Evolutionary conservation across 2,113 vertebrate species (phyloP).

Genomic region (Hoplias malabaricus): DNA sequence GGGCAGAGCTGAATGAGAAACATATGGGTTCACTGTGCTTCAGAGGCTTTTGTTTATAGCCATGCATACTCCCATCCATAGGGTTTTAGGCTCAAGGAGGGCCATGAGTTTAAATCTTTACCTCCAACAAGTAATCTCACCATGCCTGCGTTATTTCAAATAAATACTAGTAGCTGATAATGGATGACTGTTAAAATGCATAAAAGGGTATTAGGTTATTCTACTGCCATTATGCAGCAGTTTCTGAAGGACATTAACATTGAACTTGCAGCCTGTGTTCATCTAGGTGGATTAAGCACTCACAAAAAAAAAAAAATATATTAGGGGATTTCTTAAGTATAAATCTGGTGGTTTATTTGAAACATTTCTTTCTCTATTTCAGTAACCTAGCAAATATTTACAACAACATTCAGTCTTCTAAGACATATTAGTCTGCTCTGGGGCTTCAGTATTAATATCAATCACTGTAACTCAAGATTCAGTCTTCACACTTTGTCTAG

Average conservation of each 20-base stretch:
- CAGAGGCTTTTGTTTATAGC: neutral
- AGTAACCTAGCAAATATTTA: neutral
- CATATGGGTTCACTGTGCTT: neutral
- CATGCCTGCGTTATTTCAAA: constrained; percentile 10
- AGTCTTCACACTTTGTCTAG: neutral
- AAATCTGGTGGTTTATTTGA: neutral
- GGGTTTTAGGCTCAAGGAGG: neutral
- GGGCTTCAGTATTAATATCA: neutral
- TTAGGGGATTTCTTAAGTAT: neutral
- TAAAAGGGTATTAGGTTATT: neutral
- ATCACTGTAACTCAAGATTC: neutral
- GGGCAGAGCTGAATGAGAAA: constrained; percentile 15
- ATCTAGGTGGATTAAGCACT: too few relatives aligned
- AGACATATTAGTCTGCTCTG: neutral
- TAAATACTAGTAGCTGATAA: neutral
- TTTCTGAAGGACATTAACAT: neutral
- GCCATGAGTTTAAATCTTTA: constrained; percentile 1
- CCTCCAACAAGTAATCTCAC: neutral
- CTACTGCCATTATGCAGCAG: neutral
- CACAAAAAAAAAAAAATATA: too few relatives aligned
- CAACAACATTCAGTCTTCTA: neutral
- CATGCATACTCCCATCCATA: neutral
- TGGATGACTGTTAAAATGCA: neutral
- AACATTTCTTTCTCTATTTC: neutral
- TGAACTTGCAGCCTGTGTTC: too few relatives aligned